Evolutionary conservation across 2,888 invertebrate genomes (phyloP).

Genomic region (Linyphia triangularis): DNA sequence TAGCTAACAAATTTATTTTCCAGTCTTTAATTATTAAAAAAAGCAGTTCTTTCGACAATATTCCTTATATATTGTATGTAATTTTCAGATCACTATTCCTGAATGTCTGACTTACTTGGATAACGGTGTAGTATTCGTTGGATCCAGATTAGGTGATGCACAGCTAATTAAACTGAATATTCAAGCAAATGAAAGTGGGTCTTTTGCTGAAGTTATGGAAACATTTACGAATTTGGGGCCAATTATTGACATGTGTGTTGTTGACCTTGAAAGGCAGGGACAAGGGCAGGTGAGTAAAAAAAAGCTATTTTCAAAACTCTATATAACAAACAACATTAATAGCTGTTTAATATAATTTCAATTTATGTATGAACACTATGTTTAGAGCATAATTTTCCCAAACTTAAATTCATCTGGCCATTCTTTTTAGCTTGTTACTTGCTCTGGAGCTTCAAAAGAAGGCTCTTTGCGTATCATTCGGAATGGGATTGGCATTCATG

Average conservation of each 20-base stretch:
- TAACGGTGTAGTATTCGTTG: constrained; percentile 96
- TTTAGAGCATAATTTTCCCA: too few relatives aligned
- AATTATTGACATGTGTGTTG: constrained; percentile 98
- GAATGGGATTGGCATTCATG: constrained; percentile 99
- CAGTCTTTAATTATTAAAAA: too few relatives aligned
- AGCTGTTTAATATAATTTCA: not conserved
- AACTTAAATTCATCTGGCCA: not conserved
- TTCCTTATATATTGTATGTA: too few relatives aligned
- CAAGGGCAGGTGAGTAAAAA: constrained; percentile 88
- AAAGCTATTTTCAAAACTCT: too few relatives aligned
- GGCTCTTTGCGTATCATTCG: constrained; percentile 97
- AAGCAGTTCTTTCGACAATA: too few relatives aligned
- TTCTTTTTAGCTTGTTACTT: constrained; percentile 89
- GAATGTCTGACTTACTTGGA: constrained; percentile 98
- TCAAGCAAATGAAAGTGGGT: constrained; percentile 89
- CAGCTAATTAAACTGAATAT: constrained; percentile 94
- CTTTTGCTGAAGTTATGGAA: constrained; percentile 96
- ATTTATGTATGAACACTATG: not conserved
- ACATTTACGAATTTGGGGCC: constrained; percentile 98
- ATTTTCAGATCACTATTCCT: constrained; percentile 85
- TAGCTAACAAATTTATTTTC: too few relatives aligned
- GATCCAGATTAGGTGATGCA: constrained; percentile 97
- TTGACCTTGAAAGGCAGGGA: constrained; percentile 92
- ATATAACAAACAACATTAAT: not conserved
- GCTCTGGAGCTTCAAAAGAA: constrained; percentile 98